Conservation (phyloP, 2,797 vertebrate species). For the Clarias fuscus region DNA sequence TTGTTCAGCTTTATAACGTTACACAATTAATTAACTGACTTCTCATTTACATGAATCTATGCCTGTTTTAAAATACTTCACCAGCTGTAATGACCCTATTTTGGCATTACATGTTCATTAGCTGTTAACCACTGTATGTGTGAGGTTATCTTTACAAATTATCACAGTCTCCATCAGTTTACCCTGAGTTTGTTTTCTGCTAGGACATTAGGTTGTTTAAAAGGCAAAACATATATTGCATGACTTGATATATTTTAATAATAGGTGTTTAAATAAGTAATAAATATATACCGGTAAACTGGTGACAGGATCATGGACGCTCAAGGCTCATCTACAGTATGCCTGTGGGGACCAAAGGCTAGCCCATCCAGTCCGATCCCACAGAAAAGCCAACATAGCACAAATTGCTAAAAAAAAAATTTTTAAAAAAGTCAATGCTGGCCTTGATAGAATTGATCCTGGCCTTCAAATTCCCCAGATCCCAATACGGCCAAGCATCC, state of each 20-base stretch:
- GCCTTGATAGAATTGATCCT: too few species aligned
- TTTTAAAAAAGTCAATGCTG: too few species aligned
- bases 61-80: not conserved
- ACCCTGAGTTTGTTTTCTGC: not conserved
- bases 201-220: not conserved
- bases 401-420: too few species aligned
- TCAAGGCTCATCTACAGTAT: too few species aligned
- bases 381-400: too few species aligned
- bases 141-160: not conserved
- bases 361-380: too few species aligned
- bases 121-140: not conserved
- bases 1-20: not conserved
- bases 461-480: too few species aligned
- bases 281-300: too few species aligned
- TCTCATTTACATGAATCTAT: slow-evolving; percentile 27
- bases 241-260: not conserved
- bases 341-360: too few species aligned
- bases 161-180: not conserved
- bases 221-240: not conserved
- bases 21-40: not conserved
- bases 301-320: too few species aligned
- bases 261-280: not conserved
- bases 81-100: not conserved
- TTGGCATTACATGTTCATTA: not conserved
- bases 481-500: too few species aligned